Conservation (phyloP, 2,888 invertebrate species). For the Hybos culiciformis region DNA sequence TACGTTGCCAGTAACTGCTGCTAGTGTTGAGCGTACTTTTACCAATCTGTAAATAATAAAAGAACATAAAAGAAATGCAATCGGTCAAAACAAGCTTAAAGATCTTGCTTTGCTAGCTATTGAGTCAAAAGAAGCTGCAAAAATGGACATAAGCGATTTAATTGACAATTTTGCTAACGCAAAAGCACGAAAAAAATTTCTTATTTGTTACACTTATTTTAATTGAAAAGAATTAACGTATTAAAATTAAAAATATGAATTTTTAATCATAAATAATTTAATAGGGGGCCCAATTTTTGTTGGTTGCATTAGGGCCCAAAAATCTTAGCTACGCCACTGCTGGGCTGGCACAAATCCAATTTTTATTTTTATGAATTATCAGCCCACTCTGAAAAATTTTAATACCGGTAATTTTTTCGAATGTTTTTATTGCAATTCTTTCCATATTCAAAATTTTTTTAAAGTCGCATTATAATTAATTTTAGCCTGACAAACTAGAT, state of each 20-base stretch:
- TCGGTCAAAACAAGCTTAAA: not conserved
- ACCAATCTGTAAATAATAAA: not conserved
- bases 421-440: no score
- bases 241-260: conserved; percentile 1
- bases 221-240: not conserved
- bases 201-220: not conserved
- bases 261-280: conserved; percentile 1
- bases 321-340: conserved; percentile 1
- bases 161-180: not conserved
- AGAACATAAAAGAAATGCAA: not conserved
- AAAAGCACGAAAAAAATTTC: not conserved
- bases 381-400: no score
- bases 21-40: not conserved
- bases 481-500: no score
- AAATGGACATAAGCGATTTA: conserved; percentile 1
- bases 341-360: no score
- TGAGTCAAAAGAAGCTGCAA: conserved; percentile 1
- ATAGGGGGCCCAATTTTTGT: not conserved
- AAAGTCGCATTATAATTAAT: no score
- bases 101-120: conserved; percentile 1
- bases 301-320: not conserved
- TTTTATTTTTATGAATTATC: no score
- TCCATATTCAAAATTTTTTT: no score
- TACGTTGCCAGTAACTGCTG: not conserved
- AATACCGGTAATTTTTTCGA: no score